These are phyloP conservation scores for Vulpes vulpes DNA, from an alignment of 2,113 vertebrate species.

Conservation along the genomic window DNA sequence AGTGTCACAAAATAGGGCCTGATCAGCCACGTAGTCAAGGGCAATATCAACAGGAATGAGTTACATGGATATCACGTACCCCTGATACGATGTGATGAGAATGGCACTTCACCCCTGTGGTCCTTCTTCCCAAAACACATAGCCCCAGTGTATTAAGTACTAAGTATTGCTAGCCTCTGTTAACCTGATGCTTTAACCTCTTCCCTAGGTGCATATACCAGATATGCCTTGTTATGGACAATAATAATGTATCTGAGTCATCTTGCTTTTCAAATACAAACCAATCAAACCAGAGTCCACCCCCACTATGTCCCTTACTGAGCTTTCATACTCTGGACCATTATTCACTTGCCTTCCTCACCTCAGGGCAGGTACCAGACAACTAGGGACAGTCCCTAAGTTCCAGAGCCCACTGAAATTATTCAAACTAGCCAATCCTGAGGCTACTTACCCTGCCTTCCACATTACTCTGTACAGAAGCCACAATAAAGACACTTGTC, in stretches of 20 bases:
- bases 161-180: not conserved
- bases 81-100: not conserved
- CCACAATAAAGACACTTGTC: not conserved
- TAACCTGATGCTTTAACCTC: not conserved
- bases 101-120: not conserved
- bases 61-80: not conserved
- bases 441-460: not conserved
- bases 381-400: not conserved
- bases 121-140: not conserved
- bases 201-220: not conserved
- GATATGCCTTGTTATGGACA: not conserved
- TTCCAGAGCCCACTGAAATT: not conserved
- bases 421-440: not conserved
- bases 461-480: not conserved
- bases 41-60: not conserved
- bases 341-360: not conserved
- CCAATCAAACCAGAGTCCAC: not conserved
- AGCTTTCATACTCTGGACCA: not conserved
- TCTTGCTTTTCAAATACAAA: slow-evolving; percentile 21
- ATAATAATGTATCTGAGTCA: not conserved
- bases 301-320: not conserved
- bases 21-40: not conserved
- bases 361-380: not conserved
- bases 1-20: not conserved
- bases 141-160: not conserved